phyloP scores from a whole-genome alignment of 2,797 vertebrate species.

The Morus bassanus region DNA sequence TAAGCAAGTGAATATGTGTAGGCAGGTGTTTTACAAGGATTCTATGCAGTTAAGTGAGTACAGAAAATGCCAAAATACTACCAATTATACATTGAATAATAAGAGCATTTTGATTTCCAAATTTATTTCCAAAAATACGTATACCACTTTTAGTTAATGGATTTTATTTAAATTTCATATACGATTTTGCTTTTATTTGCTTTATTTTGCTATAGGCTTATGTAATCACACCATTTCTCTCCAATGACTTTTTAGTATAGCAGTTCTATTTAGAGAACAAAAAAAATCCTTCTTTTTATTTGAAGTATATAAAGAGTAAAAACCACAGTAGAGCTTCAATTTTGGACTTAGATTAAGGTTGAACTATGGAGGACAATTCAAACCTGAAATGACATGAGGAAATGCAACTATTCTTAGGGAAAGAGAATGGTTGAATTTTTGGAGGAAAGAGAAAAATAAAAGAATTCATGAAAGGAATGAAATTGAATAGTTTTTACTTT shows the following conservation, averaged over 20 bases:
- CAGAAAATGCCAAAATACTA: not conserved
- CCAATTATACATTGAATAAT: not conserved
- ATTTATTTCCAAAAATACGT: not conserved
- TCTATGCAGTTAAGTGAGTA: not conserved
- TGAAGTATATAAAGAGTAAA: not conserved
- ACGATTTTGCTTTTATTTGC: not conserved
- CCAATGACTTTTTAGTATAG: not conserved
- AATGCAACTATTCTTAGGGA: not conserved
- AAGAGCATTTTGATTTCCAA: not conserved
- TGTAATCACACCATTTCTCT: not conserved
- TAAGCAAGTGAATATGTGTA: conserved; percentile 8
- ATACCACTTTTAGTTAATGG: not conserved
- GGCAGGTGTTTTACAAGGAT: not conserved
- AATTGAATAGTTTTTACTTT: not conserved
- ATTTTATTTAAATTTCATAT: not conserved
- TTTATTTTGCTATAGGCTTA: not conserved
- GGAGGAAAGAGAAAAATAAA: not conserved
- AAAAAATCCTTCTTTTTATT: not conserved
- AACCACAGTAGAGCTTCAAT: not conserved
- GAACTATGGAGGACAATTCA: not conserved
- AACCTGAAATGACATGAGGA: not conserved
- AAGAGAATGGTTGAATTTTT: not conserved
- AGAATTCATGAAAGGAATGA: not conserved
- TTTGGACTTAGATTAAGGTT: not conserved
- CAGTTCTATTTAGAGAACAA: not conserved